Percentiles rank a stretch among this genome's conserved stretches.
phyloP scores from a whole-genome alignment of 2,888 invertebrate genomes.

The Rhamnusium bicolor region DNA sequence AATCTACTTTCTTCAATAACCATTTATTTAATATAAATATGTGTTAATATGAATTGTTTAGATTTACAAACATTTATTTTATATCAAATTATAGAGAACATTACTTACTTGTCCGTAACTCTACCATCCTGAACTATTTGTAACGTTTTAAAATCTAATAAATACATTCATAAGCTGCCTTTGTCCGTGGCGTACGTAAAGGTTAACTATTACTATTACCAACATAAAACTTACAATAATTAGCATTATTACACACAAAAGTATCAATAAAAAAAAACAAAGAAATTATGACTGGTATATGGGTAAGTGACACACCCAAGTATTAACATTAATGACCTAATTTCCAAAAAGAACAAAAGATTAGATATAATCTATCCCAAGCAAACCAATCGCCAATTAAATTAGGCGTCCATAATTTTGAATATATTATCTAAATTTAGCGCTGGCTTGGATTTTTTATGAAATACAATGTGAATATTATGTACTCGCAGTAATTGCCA shows the following conservation, averaged over 20 bases:
- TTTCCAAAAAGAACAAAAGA: conserved; percentile 11
- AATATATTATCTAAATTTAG: conserved; percentile 1
- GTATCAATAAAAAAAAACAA: not conserved
- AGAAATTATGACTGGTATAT: conserved; percentile 15
- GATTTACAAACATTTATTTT: no score
- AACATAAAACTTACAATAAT: not conserved
- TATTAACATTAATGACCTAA: conserved; percentile 18
- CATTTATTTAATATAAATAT: no score
- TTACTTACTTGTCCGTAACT: no score
- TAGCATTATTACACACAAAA: not conserved
- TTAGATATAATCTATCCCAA: conserved; percentile 15
- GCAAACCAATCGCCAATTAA: not conserved
- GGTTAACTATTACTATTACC: not conserved
- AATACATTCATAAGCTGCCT: not conserved
- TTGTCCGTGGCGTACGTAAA: not conserved
- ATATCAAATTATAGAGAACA: no score
- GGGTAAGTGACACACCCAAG: not conserved
- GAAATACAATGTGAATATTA: not conserved
- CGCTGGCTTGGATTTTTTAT: not conserved
- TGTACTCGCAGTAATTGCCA: not conserved
- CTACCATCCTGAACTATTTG: not conserved
- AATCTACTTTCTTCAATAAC: no score
- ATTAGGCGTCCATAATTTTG: conserved; percentile 24
- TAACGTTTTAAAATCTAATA: not conserved
- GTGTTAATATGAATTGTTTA: no score